Percentiles rank a stretch among this genome's conserved stretches.
phyloP scores from a whole-genome alignment of 1,140 invertebrate species.

The Sesamia nonagrioides region DNA sequence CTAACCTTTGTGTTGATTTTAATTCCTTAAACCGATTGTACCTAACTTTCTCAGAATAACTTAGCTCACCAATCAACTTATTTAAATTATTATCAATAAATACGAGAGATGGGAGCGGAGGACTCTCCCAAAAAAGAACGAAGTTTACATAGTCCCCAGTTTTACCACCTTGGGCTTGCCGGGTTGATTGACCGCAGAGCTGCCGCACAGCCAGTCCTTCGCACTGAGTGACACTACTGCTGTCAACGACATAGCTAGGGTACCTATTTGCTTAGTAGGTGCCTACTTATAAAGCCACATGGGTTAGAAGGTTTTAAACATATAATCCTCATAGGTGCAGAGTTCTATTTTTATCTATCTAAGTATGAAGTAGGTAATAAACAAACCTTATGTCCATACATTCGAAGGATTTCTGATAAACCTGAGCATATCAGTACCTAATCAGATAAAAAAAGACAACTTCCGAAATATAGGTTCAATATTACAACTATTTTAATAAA shows the following conservation, averaged over 20 bases:
- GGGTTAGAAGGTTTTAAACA: neutral
- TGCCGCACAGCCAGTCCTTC: conserved; percentile 15
- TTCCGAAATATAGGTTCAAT: too few species aligned
- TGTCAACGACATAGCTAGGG: neutral
- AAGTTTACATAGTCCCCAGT: conserved; percentile 2
- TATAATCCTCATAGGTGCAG: neutral
- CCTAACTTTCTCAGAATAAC: too few species aligned
- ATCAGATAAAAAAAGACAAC: too few species aligned
- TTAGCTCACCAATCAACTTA: neutral
- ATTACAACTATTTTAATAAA: neutral
- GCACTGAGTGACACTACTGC: conserved; percentile 6
- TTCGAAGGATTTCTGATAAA: too few species aligned
- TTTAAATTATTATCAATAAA: neutral
- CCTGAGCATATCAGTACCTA: too few species aligned
- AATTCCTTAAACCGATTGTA: too few species aligned
- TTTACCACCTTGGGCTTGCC: conserved; percentile 2
- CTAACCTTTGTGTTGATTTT: too few species aligned
- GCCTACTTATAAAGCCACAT: neutral
- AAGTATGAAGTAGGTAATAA: too few species aligned
- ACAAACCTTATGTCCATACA: too few species aligned
- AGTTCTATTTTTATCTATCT: too few species aligned
- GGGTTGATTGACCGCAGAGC: conserved; percentile 18
- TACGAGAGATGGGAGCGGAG: neutral
- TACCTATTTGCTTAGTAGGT: conserved; percentile 9
- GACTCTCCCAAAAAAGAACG: conserved; percentile 11